Evolutionary conservation across 1,140 invertebrate species (phyloP).

Genomic region (Drosophila pachea): DNA sequence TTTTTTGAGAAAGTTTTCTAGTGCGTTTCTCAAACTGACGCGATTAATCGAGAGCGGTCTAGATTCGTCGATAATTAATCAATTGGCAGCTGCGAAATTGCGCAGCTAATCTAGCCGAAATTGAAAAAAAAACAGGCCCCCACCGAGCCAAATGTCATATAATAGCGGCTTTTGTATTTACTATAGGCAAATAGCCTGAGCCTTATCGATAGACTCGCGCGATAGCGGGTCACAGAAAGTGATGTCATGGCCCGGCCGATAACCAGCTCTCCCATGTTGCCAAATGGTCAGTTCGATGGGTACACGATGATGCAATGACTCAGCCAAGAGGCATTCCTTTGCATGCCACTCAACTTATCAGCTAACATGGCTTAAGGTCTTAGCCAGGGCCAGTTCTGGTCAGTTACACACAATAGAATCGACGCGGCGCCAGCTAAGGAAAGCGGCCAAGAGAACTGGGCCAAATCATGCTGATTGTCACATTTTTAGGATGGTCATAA

Average conservation of each 20-base stretch:
- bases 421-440: constrained; percentile 5
- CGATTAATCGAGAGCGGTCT: constrained; percentile 8
- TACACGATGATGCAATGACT: constrained; percentile 18
- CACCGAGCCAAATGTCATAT: constrained; percentile 20
- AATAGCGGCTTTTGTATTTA: constrained; percentile 66
- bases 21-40: constrained; percentile 24
- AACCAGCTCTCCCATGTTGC: constrained; percentile 14
- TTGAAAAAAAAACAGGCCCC: constrained; percentile 23
- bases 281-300: constrained; percentile 15
- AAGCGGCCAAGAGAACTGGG: neutral
- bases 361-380: constrained; percentile 28
- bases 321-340: constrained; percentile 28
- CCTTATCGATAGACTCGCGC: constrained; percentile 47
- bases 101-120: neutral
- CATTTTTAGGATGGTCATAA: too few relatives aligned
- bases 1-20: constrained; percentile 34
- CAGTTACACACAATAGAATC: neutral
- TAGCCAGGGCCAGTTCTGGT: neutral
- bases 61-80: constrained; percentile 8
- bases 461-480: constrained; percentile 16
- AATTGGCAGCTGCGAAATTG: constrained; percentile 29
- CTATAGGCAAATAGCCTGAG: constrained; percentile 52
- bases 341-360: constrained; percentile 5
- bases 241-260: constrained; percentile 61
- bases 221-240: constrained; percentile 52